phyloP scores from a whole-genome alignment of 2,113 vertebrate species.

The Nansenia antarctica region DNA sequence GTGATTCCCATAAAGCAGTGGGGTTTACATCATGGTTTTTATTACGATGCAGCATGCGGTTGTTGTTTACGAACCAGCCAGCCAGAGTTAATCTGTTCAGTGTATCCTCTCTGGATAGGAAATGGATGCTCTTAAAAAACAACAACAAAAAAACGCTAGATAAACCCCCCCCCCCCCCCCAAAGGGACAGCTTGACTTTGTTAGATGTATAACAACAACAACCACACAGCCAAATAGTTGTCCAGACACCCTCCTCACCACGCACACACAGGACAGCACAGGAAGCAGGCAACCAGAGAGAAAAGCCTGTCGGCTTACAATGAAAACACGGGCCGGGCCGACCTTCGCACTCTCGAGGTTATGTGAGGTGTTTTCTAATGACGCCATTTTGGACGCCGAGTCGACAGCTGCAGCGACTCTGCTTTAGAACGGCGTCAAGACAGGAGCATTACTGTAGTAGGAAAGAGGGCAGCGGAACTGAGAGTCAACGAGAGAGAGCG shows the following conservation, averaged over 20 bases:
- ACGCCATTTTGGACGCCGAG: conserved; percentile 11
- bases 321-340: conserved; percentile 3
- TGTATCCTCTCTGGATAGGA: conserved; percentile 35
- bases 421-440: neutral
- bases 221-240: conserved; percentile 22
- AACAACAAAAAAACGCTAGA: conserved; percentile 47
- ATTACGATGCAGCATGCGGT: conserved; percentile 61
- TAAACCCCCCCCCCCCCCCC: no score
- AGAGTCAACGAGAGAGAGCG: no score
- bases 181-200: conserved; percentile 56
- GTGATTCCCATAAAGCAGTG: conserved; percentile 50
- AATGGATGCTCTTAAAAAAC: conserved; percentile 41
- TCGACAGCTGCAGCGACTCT: conserved; percentile 1
- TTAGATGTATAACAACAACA: conserved; percentile 51
- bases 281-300: conserved; percentile 1
- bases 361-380: neutral
- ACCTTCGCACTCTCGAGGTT: conserved; percentile 8
- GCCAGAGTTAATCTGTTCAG: conserved; percentile 58
- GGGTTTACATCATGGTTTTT: conserved; percentile 51
- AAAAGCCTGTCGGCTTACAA: conserved; percentile 9
- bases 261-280: no score
- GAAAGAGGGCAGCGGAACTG: neutral
- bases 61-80: conserved; percentile 56
- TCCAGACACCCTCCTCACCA: conserved; percentile 20
- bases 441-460: neutral